Base-by-base conservation (phyloP, 2,888 invertebrate genomes). In the Ophion obscuratus region DNA sequence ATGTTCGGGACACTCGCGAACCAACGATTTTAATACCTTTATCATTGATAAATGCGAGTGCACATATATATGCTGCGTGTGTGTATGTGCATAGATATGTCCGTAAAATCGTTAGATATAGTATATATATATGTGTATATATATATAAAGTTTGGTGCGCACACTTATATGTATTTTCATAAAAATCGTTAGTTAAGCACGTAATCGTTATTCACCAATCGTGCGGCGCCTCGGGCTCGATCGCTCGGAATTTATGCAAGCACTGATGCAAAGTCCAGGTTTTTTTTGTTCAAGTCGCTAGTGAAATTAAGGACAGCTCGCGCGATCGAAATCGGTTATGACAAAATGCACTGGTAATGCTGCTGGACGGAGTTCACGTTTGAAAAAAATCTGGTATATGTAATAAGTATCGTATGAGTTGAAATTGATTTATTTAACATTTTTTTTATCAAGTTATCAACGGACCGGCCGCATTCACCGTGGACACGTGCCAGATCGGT, bases 181-280 rank as follows among this genome's bases (percentile, higher is more conserved):
- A 77, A 80, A 57, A 67, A 79, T 80, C 36, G 68, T 71, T 73
- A 44, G 44, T 57, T 67, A 82, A 80, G 59, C 71, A 62, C 27
- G 77, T 83, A 81, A 86, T 86, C 74, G 77, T 77, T 31, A 77
- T 77, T 83, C 44, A 68, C 74, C 67, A 74, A 86, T 81, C 83
- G 53, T 17, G 53, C 53, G 68, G 78, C 75, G 79, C 78, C 76
- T 66, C 78, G 66, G 70, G 85, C 78, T 77, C 47, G 68, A 81
- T 64, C 57, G 70, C 71, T 59, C 47, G 61, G 71, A 81, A 84
- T 83, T 83, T 81, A 59, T 77, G 61, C 17, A 17, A 67, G 77
- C 83, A 73, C 73, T 47, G 81, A 77, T 81, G 66, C 53, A 68
- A 62, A 68, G 53, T 68, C 64, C 59, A 14, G 3, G 6, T 47